phyloP scores from a whole-genome alignment of 2,113 vertebrate genomes.

The Phylloscopus trochilus region DNA sequence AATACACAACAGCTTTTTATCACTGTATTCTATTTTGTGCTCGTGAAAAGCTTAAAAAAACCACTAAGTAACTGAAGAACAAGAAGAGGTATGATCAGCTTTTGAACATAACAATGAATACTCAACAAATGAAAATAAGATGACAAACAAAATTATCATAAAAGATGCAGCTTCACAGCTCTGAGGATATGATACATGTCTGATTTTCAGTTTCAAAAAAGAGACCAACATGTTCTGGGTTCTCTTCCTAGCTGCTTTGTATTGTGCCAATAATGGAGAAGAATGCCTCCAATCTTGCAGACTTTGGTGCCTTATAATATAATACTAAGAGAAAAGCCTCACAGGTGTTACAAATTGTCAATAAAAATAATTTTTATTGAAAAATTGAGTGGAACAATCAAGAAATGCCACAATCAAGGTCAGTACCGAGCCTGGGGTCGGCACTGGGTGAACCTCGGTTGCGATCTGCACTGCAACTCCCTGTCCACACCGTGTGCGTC shows the following conservation, averaged over 20 bases:
- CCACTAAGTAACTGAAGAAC: background rate
- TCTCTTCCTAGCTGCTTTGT: background rate
- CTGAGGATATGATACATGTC: background rate
- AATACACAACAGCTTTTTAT: background rate
- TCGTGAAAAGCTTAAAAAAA: background rate
- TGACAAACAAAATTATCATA: background rate
- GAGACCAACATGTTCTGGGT: background rate
- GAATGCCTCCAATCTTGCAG: fast-evolving
- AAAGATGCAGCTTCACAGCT: background rate
- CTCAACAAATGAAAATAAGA: background rate
- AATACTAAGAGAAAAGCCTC: background rate
- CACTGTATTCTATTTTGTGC: background rate
- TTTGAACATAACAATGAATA: background rate
- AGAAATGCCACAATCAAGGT: too few species aligned
- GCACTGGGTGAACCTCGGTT: too few species aligned
- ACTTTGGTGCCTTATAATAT: background rate
- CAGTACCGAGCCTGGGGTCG: too few species aligned
- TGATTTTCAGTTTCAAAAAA: background rate
- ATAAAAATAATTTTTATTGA: too few species aligned
- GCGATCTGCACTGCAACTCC: too few species aligned
- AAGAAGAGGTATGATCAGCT: background rate
- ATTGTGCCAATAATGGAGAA: background rate
- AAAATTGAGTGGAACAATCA: too few species aligned
- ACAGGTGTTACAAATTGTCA: too few species aligned
- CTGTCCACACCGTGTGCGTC: too few species aligned